These are phyloP conservation scores for Chinchilla lanigera DNA, from an alignment of 2,113 vertebrate genomes.

Conservation along the genomic window DNA sequence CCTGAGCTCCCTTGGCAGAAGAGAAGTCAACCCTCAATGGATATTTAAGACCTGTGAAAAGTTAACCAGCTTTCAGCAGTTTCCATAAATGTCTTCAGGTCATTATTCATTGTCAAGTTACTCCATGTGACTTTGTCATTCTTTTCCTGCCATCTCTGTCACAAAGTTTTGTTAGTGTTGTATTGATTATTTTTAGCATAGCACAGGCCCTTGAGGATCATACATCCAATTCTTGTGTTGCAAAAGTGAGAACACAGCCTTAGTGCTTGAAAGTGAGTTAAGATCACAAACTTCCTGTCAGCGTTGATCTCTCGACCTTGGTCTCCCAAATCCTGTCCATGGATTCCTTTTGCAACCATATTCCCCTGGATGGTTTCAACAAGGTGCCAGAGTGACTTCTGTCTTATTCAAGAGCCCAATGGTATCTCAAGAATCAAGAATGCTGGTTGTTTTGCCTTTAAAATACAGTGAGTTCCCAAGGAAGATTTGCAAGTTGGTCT, in stretches of 20 bases:
- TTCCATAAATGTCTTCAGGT: not conserved
- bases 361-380: not conserved
- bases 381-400: not conserved
- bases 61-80: not conserved
- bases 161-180: slow-evolving; percentile 27
- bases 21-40: not conserved
- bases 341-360: not conserved
- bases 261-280: not conserved
- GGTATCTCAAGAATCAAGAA: not conserved
- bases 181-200: slow-evolving; percentile 72
- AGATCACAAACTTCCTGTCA: not conserved
- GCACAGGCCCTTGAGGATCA: not conserved
- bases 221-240: slow-evolving; percentile 61
- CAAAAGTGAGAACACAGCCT: slow-evolving; percentile 26
- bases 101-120: slow-evolving; percentile 4
- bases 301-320: not conserved
- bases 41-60: not conserved
- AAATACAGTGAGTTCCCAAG: not conserved
- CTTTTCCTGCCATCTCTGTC: slow-evolving; percentile 36
- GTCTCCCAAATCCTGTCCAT: not conserved
- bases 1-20: not conserved
- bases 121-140: slow-evolving; percentile 43
- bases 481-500: not conserved
- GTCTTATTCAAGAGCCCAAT: not conserved
- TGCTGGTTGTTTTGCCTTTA: not conserved